Percentiles rank a stretch among this genome's conserved stretches.
phyloP scores from a whole-genome alignment of 2,797 vertebrate genomes.

The Cottoperca gobio region DNA sequence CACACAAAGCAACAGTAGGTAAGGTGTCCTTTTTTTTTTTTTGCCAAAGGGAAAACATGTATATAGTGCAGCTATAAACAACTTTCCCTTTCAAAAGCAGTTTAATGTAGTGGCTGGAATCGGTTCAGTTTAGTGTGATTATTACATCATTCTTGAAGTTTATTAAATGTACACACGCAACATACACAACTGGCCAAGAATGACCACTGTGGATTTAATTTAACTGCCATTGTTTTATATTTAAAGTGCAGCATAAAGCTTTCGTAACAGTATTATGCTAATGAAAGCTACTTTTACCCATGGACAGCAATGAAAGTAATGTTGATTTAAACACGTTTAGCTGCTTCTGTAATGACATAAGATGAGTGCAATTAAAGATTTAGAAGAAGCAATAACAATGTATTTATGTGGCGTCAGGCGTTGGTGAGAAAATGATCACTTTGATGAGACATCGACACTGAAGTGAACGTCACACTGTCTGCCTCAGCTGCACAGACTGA shows the following conservation, averaged over 20 bases:
- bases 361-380: neutral
- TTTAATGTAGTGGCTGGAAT: slow-evolving; percentile 45
- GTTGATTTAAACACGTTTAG: neutral
- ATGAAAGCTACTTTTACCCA: neutral
- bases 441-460: neutral
- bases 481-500: neutral
- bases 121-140: slow-evolving; percentile 52
- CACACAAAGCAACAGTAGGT: slow-evolving; percentile 4
- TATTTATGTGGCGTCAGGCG: neutral
- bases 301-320: neutral
- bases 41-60: slow-evolving; percentile 17
- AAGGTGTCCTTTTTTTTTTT: neutral
- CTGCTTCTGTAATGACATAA: neutral
- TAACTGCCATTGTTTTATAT: neutral
- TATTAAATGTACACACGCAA: neutral
- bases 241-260: slow-evolving; percentile 15
- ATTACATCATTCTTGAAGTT: neutral
- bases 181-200: neutral
- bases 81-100: slow-evolving; percentile 36
- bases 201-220: neutral
- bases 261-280: neutral
- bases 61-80: slow-evolving; percentile 20
- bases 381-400: neutral
- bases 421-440: neutral
- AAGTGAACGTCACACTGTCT: neutral